A percentile compares a stretch with the other conserved stretches of the same genome.
Conservation (phyloP, 2,797 vertebrate genomes). For the Ciconia nigra region DNA sequence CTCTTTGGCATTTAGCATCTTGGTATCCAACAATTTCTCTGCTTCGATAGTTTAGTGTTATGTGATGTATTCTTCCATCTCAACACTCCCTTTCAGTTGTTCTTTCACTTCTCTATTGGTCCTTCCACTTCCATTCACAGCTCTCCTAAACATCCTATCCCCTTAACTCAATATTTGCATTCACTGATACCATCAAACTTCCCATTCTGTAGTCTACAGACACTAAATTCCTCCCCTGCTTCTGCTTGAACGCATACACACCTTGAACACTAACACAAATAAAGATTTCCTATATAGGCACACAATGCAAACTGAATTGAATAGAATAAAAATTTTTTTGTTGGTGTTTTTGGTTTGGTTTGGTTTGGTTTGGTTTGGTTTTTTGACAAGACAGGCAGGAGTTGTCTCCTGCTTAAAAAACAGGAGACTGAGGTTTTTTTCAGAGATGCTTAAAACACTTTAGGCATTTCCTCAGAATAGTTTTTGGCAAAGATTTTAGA, state of each 20-base stretch:
- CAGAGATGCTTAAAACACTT: neutral
- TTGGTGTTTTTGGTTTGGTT: neutral
- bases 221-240: neutral
- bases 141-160: neutral
- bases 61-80: neutral
- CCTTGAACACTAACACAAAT: neutral
- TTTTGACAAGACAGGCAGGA: neutral
- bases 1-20: neutral
- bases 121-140: neutral
- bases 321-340: neutral
- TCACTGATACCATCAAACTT: neutral
- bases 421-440: neutral
- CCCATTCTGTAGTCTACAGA: neutral
- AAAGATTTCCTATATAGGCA: neutral
- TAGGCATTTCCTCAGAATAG: neutral
- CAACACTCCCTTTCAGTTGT: neutral
- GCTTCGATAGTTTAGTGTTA: neutral
- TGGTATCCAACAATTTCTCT: neutral
- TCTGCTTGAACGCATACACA: neutral
- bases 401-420: neutral
- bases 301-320: neutral
- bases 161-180: neutral
- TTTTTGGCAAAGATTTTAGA: neutral
- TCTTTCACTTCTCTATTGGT: neutral
- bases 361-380: neutral